A percentile compares a stretch with the other conserved stretches of the same genome.
These are phyloP conservation scores for Hoplostethus atlanticus DNA, from an alignment of 2,797 vertebrate species.

Conservation along the genomic window DNA sequence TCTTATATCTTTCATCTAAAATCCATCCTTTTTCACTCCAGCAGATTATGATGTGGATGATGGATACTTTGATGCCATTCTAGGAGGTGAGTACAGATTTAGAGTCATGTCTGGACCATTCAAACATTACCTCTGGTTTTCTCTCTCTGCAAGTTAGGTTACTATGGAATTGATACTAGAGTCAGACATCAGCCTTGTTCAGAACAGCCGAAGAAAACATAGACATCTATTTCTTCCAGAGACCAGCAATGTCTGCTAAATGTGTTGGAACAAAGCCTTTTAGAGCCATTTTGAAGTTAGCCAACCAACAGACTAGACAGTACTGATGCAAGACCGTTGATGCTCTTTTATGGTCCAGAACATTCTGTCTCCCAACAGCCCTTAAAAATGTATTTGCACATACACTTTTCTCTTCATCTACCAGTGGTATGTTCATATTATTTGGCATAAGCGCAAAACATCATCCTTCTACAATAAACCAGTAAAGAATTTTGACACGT, in stretches of 20 bases:
- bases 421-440: neutral
- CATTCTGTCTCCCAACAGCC: constrained; percentile 16
- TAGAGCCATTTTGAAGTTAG: constrained; percentile 30
- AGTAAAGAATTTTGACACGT: neutral
- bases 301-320: constrained; percentile 17
- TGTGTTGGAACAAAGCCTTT: constrained; percentile 48
- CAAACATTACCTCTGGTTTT: constrained; percentile 1
- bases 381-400: constrained; percentile 13
- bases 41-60: constrained; percentile 39
- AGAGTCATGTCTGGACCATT: constrained; percentile 2
- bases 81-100: constrained; percentile 63
- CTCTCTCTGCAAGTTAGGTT: constrained; percentile 5
- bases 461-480: neutral
- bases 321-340: neutral
- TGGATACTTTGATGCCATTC: constrained; percentile 57
- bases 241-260: constrained; percentile 31
- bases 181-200: constrained; percentile 25
- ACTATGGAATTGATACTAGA: constrained; percentile 1
- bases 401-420: constrained; percentile 3
- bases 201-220: constrained; percentile 19
- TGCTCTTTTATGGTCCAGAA: constrained; percentile 26
- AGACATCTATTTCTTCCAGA: constrained; percentile 11
- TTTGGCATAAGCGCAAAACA: neutral
- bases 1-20: neutral
- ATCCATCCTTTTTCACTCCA: constrained; percentile 8